Evolutionary conservation across 37 sponge, comb jelly and placozoan species (phyloP).

Genomic region (Ianthella basta): DNA sequence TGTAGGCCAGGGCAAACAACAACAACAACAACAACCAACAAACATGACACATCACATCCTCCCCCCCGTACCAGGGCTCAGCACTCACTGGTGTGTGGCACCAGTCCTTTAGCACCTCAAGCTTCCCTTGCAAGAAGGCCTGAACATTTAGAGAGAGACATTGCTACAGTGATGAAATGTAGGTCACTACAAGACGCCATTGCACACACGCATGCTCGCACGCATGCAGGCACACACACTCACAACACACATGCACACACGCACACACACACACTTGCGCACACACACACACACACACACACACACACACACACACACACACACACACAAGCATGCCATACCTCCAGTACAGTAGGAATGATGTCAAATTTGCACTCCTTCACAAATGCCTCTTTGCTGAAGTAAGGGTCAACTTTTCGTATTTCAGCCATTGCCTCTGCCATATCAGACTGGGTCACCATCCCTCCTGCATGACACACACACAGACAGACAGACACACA

Average conservation of each 20-base stretch:
- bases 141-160: background rate
- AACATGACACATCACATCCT: too few relatives aligned
- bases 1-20: background rate
- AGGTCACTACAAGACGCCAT: too few relatives aligned
- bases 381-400: slow-evolving; percentile 76
- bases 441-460: slow-evolving; percentile 78
- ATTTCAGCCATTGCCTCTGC: slow-evolving; percentile 82
- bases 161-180: too few relatives aligned
- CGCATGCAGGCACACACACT: too few relatives aligned
- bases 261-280: too few relatives aligned
- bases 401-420: slow-evolving; percentile 78
- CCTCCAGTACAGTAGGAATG: slow-evolving; percentile 90
- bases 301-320: background rate
- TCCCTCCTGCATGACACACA: slow-evolving; percentile 28
- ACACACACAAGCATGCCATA: background rate
- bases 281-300: too few relatives aligned
- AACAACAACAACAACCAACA: too few relatives aligned
- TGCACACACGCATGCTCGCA: background rate
- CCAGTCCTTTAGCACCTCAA: slow-evolving; percentile 79
- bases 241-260: too few relatives aligned
- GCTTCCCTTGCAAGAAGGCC: slow-evolving; percentile 72
- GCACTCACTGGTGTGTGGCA: slow-evolving; percentile 80
- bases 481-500: too few relatives aligned
- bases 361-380: slow-evolving; percentile 75
- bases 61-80: too few relatives aligned